Evolutionary conservation across 1,140 invertebrate genomes (phyloP), one percentile per base, ranked within the genome.

Genomic region (Holcopasites calliopsidis): DNA sequence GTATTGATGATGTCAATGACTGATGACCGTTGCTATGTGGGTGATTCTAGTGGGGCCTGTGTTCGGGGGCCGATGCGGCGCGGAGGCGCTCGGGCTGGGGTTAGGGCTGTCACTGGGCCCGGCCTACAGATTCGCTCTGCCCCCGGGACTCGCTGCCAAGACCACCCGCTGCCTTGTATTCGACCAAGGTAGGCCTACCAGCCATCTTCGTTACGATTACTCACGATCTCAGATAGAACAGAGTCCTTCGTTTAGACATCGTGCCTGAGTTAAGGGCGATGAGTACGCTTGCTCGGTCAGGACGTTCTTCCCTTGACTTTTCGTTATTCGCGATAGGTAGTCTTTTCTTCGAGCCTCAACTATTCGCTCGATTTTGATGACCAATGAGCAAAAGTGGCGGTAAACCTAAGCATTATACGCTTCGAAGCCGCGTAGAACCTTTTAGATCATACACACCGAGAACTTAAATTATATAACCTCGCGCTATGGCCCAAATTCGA

Each of bases 51-150:
- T 92, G 87, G 91, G 91, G 86, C 91, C 90, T 87, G 88, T 91
- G 89, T 92, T 92, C 90, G 92, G 92, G 90, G 91, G 91, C 87
- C 91, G 91, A 91, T 92, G 91, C 90, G 91, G 91, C 88, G 90
- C 91, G 82, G 91, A 92, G 88, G 92, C 91, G 87, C 90, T 92
- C 84, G 91, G 92, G 88, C 88, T 92, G 85, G 91, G 91, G 85
- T 87, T 92, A 82, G 91, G 91, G 82, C 87, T 92, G 88, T 88
- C 91, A 80, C 89, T 91, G 87, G 88, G 90, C 89, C 90, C 90
- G 85, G 90, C 90, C 90, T 92, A 92, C 90, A 92, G 91, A 89
- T 91, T 92, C 90, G 90, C 91, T 87, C 89, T 92, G 89, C 91
- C 90, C 90, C 91, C 91, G 90, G 90, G 89, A 89, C 92, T 92